Percentiles rank a stretch among this genome's conserved stretches.
phyloP scores from a whole-genome alignment of 2,888 invertebrate species.

The Pollenia amentaria region DNA sequence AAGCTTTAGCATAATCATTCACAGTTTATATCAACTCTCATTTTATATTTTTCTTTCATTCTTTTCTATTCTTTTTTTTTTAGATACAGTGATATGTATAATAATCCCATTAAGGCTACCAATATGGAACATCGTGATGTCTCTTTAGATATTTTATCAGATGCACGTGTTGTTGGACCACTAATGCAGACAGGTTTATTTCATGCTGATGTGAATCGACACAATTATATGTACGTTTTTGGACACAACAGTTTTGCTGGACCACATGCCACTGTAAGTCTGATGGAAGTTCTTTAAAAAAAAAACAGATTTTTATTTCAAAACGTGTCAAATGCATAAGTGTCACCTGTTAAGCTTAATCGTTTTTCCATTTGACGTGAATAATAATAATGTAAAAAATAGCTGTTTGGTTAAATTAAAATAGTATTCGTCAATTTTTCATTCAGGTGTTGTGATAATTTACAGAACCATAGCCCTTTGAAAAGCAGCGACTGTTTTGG shows the following conservation, averaged over 20 bases:
- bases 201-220: constrained; percentile 90
- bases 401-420: not conserved
- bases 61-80: constrained; percentile 51
- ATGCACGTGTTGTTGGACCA: constrained; percentile 94
- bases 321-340: constrained; percentile 24
- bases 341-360: not conserved
- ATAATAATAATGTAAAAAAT: not conserved
- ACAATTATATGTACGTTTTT: constrained; percentile 95
- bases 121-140: constrained; percentile 89
- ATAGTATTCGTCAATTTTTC: too few relatives aligned
- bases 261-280: constrained; percentile 91
- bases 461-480: too few relatives aligned
- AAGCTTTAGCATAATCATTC: not conserved
- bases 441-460: too few relatives aligned
- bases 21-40: not conserved
- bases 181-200: constrained; percentile 90
- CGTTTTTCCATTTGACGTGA: not conserved
- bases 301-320: not conserved
- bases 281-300: not conserved
- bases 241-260: constrained; percentile 93
- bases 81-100: constrained; percentile 87
- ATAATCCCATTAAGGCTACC: constrained; percentile 86
- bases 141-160: constrained; percentile 94
- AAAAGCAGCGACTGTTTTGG: too few relatives aligned
- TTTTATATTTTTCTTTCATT: constrained; percentile 8